phyloP scores from a whole-genome alignment of 2,888 invertebrate genomes.

The Tinea pellionella region DNA sequence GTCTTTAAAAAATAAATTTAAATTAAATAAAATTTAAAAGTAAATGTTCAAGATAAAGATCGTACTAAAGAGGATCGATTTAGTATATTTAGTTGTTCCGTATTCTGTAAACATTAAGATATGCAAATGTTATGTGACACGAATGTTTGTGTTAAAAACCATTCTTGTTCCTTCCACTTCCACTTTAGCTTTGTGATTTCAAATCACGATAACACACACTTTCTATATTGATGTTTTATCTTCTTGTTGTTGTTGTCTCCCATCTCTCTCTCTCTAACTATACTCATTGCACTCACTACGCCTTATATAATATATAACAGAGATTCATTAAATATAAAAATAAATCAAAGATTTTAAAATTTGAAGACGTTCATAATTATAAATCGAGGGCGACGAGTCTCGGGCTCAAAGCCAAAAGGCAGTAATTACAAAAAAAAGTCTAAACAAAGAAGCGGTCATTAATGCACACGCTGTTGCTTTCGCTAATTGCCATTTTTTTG shows the following conservation, averaged over 20 bases:
- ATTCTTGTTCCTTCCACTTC: not conserved
- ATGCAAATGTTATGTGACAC: not conserved
- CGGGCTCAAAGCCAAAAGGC: slow-evolving; percentile 12
- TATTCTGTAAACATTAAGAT: not conserved
- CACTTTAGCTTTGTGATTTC: not conserved
- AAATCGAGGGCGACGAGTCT: not conserved
- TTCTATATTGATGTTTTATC: not conserved
- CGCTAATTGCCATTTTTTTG: slow-evolving; percentile 14
- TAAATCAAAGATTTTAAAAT: too few species aligned
- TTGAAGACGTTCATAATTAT: too few species aligned
- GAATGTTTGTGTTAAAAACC: not conserved
- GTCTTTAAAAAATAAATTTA: too few species aligned
- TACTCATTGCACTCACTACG: too few species aligned
- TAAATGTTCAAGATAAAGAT: too few species aligned
- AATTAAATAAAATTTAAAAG: too few species aligned
- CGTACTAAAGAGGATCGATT: too few species aligned
- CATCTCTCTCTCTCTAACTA: too few species aligned
- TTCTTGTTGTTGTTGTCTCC: too few species aligned
- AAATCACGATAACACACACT: not conserved
- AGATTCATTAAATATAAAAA: too few species aligned
- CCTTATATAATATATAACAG: too few species aligned
- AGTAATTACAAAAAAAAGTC: slow-evolving; percentile 12
- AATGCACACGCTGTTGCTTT: slow-evolving; percentile 14
- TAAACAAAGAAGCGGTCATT: slow-evolving; percentile 13
- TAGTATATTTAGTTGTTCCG: too few species aligned